A percentile compares a stretch with the other conserved stretches of the same genome.
Conservation (phyloP, 1,140 invertebrate species). For the Streblospio benedicti region DNA sequence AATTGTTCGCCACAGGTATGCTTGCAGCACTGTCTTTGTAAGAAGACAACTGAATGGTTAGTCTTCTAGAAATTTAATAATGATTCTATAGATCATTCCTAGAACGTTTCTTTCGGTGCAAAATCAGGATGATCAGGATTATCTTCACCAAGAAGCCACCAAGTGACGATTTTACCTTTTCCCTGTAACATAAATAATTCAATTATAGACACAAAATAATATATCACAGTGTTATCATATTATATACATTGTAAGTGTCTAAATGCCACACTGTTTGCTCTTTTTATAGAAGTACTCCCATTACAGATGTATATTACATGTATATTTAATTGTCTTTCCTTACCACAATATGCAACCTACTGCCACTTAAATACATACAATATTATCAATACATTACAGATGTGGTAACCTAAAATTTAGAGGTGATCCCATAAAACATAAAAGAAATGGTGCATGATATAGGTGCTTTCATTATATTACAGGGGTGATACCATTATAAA, state of each 20-base stretch:
- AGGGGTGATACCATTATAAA: too few species aligned
- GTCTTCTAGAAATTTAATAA: too few species aligned
- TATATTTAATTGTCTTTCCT: not conserved
- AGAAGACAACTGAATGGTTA: too few species aligned
- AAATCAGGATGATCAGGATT: slow-evolving; percentile 19
- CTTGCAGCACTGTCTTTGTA: too few species aligned
- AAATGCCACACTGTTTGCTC: not conserved
- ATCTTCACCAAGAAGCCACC: slow-evolving; percentile 15
- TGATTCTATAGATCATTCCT: too few species aligned
- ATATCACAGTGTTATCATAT: not conserved
- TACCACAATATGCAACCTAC: not conserved
- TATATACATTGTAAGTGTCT: not conserved
- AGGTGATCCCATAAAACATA: too few species aligned
- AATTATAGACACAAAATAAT: not conserved
- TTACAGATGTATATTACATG: not conserved
- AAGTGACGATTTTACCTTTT: slow-evolving; percentile 17
- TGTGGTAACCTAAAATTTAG: too few species aligned
- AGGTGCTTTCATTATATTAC: too few species aligned
- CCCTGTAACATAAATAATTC: slow-evolving; percentile 10
- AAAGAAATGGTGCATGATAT: too few species aligned
- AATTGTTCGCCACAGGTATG: too few species aligned
- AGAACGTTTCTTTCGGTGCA: slow-evolving; percentile 5
- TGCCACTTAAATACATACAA: not conserved
- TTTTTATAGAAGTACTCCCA: not conserved
- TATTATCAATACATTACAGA: too few species aligned